Evolutionary conservation across 2,113 vertebrate species (phyloP), one percentile per base, ranked within the genome.

Genomic region (Pangasianodon hypophthalmus): DNA sequence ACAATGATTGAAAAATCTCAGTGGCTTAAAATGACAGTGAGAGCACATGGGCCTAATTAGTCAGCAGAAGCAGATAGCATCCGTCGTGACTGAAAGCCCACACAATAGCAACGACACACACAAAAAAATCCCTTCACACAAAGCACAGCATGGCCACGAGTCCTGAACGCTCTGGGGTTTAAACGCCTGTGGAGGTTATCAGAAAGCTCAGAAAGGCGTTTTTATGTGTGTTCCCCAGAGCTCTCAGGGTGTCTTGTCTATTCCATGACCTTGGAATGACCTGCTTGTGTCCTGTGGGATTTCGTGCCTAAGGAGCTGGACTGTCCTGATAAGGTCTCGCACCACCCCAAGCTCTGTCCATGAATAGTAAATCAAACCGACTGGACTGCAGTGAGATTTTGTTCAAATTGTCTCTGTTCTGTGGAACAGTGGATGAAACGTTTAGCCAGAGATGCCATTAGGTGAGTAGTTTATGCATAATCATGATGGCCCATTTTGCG

Each of bases 181-280:
- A 87, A 62, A 75, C 50, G 85, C 37, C 87, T 71, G 73, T 86
- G 62, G 80, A 89, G 84, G 86, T 85, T 91, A 91, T 89, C 90
- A 88, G 54, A 50, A 48, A n/a, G 18, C 58, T 69, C 46, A 80
- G 71, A 79, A 84, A 80, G 62, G 2, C 48, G 24, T 88, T 73
- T 90, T 77, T 86, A 44, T 89, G n/a, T 54, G 54, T 62, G 54
- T 48, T 88, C 79, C n/a, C 54, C 26, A 32, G 54, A 82, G 80
- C 73, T 19, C 52, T 0, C 44, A 60, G 32, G 48, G 54, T 80
- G 87, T 60, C 73, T 86, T 86, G 84, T 91, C 77, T 91, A 56
- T 88, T 91, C 77, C 64, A 67, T 81, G 81, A 82, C 83, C 90
- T 84, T 71, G 71, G 48, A 75, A 85, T 83, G 80, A 88, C 90